Evolutionary conservation across 2,113 vertebrate species (phyloP), one percentile per base, ranked within the genome.

Genomic region (Piprites chloris): DNA sequence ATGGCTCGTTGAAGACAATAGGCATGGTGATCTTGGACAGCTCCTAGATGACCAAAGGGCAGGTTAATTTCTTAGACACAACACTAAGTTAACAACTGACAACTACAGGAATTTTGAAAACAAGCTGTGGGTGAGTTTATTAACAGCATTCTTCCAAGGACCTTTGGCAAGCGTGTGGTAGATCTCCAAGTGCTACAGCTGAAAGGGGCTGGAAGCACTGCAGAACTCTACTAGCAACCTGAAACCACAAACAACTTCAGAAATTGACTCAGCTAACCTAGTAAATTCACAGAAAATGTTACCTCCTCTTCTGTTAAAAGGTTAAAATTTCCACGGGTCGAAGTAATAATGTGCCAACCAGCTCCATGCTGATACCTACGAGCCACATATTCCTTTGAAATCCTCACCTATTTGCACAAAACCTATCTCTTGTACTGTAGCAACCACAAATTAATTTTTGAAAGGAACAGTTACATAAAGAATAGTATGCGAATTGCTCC

Each of bases 1-100:
- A 97, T 2, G 99, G 99, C 97, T 99, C 99, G 2, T 99, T 99
- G 97, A 99, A 99, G 86, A 98, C 98, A 39, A 99, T 98, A 30
- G 99, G 99, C 99, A 99, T 99, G 0, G 99, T 99, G 96, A 99
- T 99, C 97, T 99, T 99, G 75, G 99, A 99, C 91, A 99, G 97
- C 95, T 99, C 99, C 99, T 99, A 73, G 6, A 82, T 6, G 78
- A 47, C 11, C 33, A 69, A 69, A 85, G 41, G 24, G 14, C 6
- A 59, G 37, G 21, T 12, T 49, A 1, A 42, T 24, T 63, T 62
- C 69, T 65, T 41, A 50, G 6, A 30, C 50, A 79, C 62, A 82
- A 32, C 15, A 44, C 35, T 22, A 53, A 72, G 7, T 49, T 62
- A 82, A 76, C 17, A 85, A 63, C 12, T 44, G 22, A 41, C 35